These are phyloP conservation scores for Zoanthus sansibaricus DNA, from an alignment of 92 coral and sea anemone genomes.

Conservation along the genomic window DNA sequence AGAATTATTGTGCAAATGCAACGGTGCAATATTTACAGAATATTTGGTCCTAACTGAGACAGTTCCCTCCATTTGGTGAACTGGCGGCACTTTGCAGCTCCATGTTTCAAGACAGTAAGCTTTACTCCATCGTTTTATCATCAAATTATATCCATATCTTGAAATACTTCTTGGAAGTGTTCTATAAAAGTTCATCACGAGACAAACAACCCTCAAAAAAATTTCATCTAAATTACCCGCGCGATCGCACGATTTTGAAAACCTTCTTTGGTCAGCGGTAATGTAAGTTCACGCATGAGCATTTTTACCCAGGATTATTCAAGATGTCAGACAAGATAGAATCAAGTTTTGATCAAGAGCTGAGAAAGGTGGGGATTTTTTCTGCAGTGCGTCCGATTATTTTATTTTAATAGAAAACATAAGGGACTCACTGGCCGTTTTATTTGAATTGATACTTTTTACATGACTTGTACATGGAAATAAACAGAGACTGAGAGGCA, in stretches of 20 bases:
- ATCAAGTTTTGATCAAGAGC: slow-evolving; percentile 91
- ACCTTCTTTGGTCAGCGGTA: slow-evolving; percentile 4
- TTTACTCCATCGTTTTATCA: slow-evolving; percentile 37
- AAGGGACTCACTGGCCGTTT: neutral
- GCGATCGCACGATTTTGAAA: neutral
- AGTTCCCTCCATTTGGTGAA: slow-evolving; percentile 13
- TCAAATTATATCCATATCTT: neutral
- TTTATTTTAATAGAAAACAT: neutral
- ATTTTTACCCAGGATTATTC: neutral
- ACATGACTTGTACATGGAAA: too few species aligned
- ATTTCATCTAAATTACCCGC: neutral
- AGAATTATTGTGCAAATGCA: slow-evolving; percentile 61
- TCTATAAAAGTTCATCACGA: neutral
- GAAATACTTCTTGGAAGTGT: slow-evolving; percentile 1
- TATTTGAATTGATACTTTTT: neutral
- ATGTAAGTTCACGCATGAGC: slow-evolving; percentile 42
- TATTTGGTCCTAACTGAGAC: slow-evolving; percentile 61
- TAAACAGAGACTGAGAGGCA: too few species aligned
- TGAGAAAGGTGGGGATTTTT: slow-evolving; percentile 77
- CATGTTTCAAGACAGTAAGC: slow-evolving; percentile 55
- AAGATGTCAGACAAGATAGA: slow-evolving; percentile 99
- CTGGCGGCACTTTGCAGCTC: slow-evolving; percentile 33
- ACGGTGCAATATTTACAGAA: slow-evolving; percentile 63
- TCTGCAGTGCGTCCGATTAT: neutral
- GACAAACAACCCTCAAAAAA: neutral